These are phyloP conservation scores for Pinna nobilis DNA, from an alignment of 1,140 invertebrate genomes.

Conservation along the genomic window DNA sequence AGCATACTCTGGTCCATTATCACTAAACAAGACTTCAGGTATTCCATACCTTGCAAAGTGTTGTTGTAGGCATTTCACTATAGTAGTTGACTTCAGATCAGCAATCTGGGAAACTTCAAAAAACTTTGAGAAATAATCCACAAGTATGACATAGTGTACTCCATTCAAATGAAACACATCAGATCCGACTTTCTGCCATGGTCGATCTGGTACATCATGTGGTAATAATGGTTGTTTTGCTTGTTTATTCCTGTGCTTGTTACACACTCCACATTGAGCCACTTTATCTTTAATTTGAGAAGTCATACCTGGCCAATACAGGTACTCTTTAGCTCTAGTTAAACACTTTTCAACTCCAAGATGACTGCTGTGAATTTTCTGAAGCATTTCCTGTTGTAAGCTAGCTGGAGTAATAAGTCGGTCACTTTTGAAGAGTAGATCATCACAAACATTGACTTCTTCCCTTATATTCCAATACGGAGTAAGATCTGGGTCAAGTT, in stretches of 20 bases:
- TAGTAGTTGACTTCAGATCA: background rate
- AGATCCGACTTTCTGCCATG: slow-evolving; percentile 19
- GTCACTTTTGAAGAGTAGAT: slow-evolving; percentile 1
- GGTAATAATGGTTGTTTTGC: slow-evolving; percentile 13
- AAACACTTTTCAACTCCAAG: slow-evolving; percentile 46
- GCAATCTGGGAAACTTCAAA: background rate
- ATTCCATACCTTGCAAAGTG: slow-evolving; percentile 14
- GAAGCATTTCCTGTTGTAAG: slow-evolving; percentile 37
- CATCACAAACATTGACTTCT: background rate
- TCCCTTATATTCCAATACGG: slow-evolving; percentile 11
- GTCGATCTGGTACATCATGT: slow-evolving; percentile 1
- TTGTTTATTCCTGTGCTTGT: slow-evolving; percentile 9
- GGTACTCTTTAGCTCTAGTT: slow-evolving; percentile 23
- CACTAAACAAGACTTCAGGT: background rate
- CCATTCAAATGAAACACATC: slow-evolving; percentile 22
- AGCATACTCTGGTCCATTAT: slow-evolving; percentile 10
- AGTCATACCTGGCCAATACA: slow-evolving; percentile 55
- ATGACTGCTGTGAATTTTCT: slow-evolving; percentile 43
- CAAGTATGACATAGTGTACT: slow-evolving; percentile 6
- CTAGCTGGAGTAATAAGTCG: background rate
- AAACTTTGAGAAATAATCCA: slow-evolving; percentile 13
- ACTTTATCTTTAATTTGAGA: slow-evolving; percentile 47
- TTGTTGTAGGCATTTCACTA: background rate
- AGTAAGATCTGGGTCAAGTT: slow-evolving; percentile 4
- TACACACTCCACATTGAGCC: slow-evolving; percentile 6